Evolutionary conservation across 2,113 vertebrate species (phyloP).

Genomic region (Oreochromis tanganicae): DNA sequence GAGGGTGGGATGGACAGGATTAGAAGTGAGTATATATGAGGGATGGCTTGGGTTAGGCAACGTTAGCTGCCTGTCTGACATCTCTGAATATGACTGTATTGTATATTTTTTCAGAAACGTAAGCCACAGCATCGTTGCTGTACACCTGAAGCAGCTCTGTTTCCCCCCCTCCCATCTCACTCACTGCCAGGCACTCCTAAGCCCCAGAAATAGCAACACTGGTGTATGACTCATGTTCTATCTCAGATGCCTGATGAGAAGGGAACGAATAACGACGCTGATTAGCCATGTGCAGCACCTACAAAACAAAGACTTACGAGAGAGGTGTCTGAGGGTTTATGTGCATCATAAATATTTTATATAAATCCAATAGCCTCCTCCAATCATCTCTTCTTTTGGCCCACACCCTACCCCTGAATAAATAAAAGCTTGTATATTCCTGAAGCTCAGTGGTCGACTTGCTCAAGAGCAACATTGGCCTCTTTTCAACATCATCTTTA

Average conservation of each 20-base stretch:
- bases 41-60: not conserved
- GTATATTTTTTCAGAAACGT: not conserved
- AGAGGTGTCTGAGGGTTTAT: not conserved
- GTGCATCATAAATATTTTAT: not conserved
- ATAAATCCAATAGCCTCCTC: not conserved
- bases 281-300: conserved; percentile 10
- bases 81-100: not conserved
- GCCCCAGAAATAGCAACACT: conserved; percentile 61
- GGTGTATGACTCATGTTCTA: conserved; percentile 58
- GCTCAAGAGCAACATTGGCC: not conserved
- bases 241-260: conserved; percentile 28
- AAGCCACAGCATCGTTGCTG: not conserved
- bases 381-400: not conserved
- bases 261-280: conserved; percentile 2
- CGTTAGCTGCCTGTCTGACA: not conserved
- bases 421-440: not conserved
- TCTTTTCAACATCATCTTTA: not conserved
- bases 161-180: conserved; percentile 3
- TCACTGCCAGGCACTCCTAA: conserved; percentile 28
- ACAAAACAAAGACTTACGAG: not conserved
- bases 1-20: not conserved
- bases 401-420: not conserved
- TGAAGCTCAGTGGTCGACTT: not conserved
- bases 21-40: not conserved
- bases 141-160: conserved; percentile 28